Evolutionary conservation across 2,888 invertebrate genomes (phyloP), one percentile per base, ranked within the genome.

Genomic region (Bursaphelenchus okinawaensis): DNA sequence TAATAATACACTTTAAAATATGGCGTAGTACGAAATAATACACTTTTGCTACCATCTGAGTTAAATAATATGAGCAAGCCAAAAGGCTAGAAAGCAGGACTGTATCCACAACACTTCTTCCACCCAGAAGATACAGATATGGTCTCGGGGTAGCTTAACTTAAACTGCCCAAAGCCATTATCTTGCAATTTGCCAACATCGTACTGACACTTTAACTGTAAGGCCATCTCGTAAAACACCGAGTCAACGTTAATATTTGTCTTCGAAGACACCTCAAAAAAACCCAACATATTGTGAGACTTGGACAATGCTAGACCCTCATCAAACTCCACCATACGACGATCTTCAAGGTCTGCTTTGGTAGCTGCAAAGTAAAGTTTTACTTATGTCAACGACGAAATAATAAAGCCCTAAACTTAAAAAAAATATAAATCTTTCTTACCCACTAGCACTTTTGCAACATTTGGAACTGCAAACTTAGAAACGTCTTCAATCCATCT

Each of bases 401-500:
- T 19, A 40, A 12, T 8, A 55, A 67, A 51, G 22, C 54, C 12
- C 7, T 22, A 20, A 55, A 63, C 29, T 52, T 16, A 7, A 0
- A 1, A n/a, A 3, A 27, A 40, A 0, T 19, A 7, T 20, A 64
- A 23, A 24, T 56, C 22, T n/a, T 20, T 73, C 84, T 84, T 81
- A 88, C 94, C 95, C 69, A 95, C 91, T 73, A 95, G 85, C 52
- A 93, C 89, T 69, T 94, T 88, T 69, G 93, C 88, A 28, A 93
- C 92, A 83, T 91, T 91, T 27, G 91, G 90, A 22, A 93, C 92
- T 61, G 95, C 92, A 83, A 94, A 95, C 81, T 91, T 88, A 74
- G 92, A 87, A 1, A 95, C 91, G 86, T 95, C 95, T 82, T 94
- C 94, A 71, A 95, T 89, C 95, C 95, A 95, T 83, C 92, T 89